These are phyloP conservation scores for Romanogobio albipinnatus DNA, from an alignment of 2,113 vertebrate genomes.

Conservation along the genomic window DNA sequence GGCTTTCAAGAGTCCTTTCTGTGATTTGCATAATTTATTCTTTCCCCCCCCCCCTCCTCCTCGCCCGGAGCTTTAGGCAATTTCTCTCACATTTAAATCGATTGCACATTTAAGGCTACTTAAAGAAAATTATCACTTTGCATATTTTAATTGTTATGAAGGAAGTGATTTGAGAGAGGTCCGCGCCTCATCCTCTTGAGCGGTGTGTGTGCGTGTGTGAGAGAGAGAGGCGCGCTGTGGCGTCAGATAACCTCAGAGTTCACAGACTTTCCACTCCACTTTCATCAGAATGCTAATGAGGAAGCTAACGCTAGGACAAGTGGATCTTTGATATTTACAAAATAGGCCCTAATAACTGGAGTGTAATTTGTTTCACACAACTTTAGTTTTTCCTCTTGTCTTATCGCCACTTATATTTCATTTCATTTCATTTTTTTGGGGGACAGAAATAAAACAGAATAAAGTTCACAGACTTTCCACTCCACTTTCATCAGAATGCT, in stretches of 20 bases:
- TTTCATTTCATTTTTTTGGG: neutral
- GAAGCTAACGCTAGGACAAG: constrained; percentile 80
- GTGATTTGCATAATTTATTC: constrained; percentile 99
- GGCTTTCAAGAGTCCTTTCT: constrained; percentile 99
- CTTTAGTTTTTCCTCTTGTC: constrained; percentile 24
- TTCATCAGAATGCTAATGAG: constrained; percentile 99
- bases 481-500: constrained; percentile 99
- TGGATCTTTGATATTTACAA: constrained; percentile 99
- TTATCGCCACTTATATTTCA: constrained; percentile 10
- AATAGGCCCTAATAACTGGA: constrained; percentile 95
- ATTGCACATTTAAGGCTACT: constrained; percentile 99
- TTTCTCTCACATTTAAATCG: constrained; percentile 99
- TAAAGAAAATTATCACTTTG: constrained; percentile 99
- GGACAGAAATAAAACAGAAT: constrained; percentile 58
- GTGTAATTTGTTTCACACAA: constrained; percentile 86
- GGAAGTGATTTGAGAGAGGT: constrained; percentile 99
- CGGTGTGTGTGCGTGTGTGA: constrained; percentile 73
- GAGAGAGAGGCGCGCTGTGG: constrained; percentile 84
- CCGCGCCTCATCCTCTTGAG: constrained; percentile 96
- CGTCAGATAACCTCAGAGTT: constrained; percentile 97
- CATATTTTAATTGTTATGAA: constrained; percentile 99
- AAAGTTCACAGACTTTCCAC: constrained; percentile 79
- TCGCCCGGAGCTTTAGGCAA: constrained; percentile 96
- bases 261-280: constrained; percentile 93
- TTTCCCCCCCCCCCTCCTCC: constrained; percentile 69